Percentiles rank a stretch among this genome's conserved stretches.
Evolutionary conservation across 2,888 invertebrate species (phyloP).

Genomic region (Lepas anatifera): DNA sequence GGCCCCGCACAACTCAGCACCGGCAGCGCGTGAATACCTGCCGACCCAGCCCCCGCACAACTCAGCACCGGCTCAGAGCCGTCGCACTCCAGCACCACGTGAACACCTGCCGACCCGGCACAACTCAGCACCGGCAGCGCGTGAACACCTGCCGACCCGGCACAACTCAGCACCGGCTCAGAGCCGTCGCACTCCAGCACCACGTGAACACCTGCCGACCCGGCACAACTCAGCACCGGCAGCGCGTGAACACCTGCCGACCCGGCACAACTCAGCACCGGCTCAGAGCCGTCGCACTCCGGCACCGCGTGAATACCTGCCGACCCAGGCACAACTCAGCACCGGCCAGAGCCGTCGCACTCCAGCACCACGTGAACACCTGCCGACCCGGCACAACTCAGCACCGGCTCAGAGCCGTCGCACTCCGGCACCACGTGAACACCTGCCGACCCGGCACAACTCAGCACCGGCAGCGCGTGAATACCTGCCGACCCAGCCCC

Average conservation of each 20-base stretch:
- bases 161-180: too few relatives aligned
- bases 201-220: slow-evolving; percentile 49
- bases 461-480: too few relatives aligned
- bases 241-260: neutral
- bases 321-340: too few relatives aligned
- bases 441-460: too few relatives aligned
- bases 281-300: neutral
- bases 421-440: too few relatives aligned
- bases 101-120: neutral
- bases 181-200: slow-evolving; percentile 54
- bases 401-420: too few relatives aligned
- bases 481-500: too few relatives aligned
- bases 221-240: neutral
- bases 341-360: too few relatives aligned
- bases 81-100: too few relatives aligned
- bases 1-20: slow-evolving; percentile 35
- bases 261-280: neutral
- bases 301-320: neutral
- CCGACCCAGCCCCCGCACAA: neutral
- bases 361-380: too few relatives aligned
- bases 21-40: slow-evolving; percentile 62
- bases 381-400: too few relatives aligned
- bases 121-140: neutral
- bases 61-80: too few relatives aligned
- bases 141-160: neutral